A percentile compares a stretch with the other conserved stretches of the same genome.
phyloP scores from a whole-genome alignment of 2,797 vertebrate species.

The Typhlichthys eigenmanni region DNA sequence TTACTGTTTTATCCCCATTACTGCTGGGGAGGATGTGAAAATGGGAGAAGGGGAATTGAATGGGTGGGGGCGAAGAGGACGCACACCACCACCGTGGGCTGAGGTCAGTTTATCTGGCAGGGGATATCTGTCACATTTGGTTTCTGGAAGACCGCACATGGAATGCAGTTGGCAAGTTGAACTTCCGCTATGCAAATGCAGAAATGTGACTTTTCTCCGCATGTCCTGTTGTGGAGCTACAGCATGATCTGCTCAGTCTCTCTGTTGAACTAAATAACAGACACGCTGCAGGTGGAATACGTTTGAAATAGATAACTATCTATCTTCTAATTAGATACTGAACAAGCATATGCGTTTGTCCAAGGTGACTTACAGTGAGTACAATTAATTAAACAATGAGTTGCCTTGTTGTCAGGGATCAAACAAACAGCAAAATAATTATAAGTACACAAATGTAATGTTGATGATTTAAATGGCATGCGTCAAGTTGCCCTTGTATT shows the following conservation, averaged over 20 bases:
- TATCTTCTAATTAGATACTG: too few species aligned
- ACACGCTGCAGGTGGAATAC: constrained; percentile 1
- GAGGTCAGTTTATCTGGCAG: constrained; percentile 54
- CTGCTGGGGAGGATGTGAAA: constrained; percentile 51
- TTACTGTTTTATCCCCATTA: constrained; percentile 62
- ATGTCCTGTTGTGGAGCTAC: constrained; percentile 49
- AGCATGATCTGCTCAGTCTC: not conserved
- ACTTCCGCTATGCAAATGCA: constrained; percentile 61
- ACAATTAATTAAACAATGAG: too few species aligned
- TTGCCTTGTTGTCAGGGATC: too few species aligned
- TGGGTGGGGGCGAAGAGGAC: constrained; percentile 13
- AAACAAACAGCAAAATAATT: too few species aligned
- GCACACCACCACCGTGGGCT: constrained; percentile 51
- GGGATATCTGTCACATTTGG: constrained; percentile 59
- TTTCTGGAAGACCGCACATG: constrained; percentile 62
- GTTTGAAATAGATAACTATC: too few species aligned
- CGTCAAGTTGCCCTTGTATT: too few species aligned
- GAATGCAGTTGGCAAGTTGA: constrained; percentile 51
- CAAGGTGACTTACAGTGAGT: too few species aligned
- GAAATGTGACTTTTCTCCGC: constrained; percentile 29
- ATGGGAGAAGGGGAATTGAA: constrained; percentile 23
- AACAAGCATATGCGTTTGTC: too few species aligned
- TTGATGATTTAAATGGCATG: too few species aligned
- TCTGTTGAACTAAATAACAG: constrained; percentile 9
- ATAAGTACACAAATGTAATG: too few species aligned